phyloP scores from a whole-genome alignment of 37 sponge, comb jelly and placozoan genomes.

The Axinella damicornis region DNA sequence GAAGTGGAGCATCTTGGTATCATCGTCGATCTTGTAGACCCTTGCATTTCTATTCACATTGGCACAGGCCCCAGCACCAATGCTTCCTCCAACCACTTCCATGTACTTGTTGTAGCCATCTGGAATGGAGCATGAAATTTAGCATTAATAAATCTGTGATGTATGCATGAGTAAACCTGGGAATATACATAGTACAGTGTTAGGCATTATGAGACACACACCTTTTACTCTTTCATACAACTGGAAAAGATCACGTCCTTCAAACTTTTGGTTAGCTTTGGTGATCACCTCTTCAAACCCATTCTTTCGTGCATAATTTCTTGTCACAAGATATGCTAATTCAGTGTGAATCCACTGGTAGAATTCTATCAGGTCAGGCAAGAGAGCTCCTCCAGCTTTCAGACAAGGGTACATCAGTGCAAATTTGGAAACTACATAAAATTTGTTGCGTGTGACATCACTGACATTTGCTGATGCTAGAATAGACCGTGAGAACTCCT shows the following conservation, averaged over 20 bases:
- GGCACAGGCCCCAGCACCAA: constrained; percentile 76
- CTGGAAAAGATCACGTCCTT: too few species aligned
- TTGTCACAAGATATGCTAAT: constrained; percentile 3
- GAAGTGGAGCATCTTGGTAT: constrained; percentile 47
- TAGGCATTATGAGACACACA: too few species aligned
- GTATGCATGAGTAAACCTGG: too few species aligned
- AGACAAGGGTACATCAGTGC: constrained; percentile 22
- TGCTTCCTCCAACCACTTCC: constrained; percentile 60
- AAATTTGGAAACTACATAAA: constrained; percentile 35
- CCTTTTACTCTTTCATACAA: constrained; percentile 35
- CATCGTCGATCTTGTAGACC: constrained; percentile 47
- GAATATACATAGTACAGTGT: too few species aligned
- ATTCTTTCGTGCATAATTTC: background rate
- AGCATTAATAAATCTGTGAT: too few species aligned
- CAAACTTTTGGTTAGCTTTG: too few species aligned
- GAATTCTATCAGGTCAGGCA: constrained; percentile 78
- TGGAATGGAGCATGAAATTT: background rate
- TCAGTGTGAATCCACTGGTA: constrained; percentile 76
- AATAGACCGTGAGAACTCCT: background rate
- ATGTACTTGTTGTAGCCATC: constrained; percentile 70
- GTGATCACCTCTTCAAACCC: too few species aligned
- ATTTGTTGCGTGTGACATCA: background rate
- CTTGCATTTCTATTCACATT: constrained; percentile 36
- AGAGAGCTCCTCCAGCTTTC: constrained; percentile 45
- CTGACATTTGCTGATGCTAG: constrained; percentile 4